These are phyloP conservation scores for Phalacrocorax pelagicus DNA, from an alignment of 2,113 vertebrate species.

Conservation along the genomic window DNA sequence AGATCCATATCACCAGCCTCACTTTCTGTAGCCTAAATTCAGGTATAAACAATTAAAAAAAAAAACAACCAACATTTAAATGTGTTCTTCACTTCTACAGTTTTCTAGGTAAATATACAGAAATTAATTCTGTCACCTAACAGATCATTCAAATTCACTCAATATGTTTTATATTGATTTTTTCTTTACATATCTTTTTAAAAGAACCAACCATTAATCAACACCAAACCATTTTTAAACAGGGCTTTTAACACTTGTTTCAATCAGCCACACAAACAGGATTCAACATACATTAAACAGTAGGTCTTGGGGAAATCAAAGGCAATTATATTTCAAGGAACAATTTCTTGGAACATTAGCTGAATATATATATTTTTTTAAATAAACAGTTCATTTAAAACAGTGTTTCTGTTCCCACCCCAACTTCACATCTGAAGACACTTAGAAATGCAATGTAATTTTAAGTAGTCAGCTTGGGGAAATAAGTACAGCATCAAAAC, in stretches of 20 bases:
- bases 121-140: not conserved
- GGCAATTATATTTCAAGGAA: not conserved
- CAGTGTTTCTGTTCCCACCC: not conserved
- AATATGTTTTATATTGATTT: not conserved
- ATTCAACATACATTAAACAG: not conserved
- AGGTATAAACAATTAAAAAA: not conserved
- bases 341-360: not conserved
- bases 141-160: not conserved
- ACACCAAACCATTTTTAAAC: not conserved
- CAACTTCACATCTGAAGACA: not conserved
- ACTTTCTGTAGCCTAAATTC: slow-evolving; percentile 91
- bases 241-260: not conserved
- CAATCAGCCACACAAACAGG: not conserved
- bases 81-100: not conserved
- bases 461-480: not conserved
- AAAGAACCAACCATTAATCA: not conserved
- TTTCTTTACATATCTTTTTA: not conserved
- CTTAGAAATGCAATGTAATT: not conserved
- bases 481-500: not conserved
- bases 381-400: not conserved
- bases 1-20: slow-evolving; percentile 99
- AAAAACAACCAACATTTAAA: not conserved
- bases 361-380: not conserved
- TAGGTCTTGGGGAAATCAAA: not conserved
- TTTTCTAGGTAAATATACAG: not conserved